phyloP scores from a whole-genome alignment of 2,888 invertebrate genomes.

The Zaprionus lineosus region DNA sequence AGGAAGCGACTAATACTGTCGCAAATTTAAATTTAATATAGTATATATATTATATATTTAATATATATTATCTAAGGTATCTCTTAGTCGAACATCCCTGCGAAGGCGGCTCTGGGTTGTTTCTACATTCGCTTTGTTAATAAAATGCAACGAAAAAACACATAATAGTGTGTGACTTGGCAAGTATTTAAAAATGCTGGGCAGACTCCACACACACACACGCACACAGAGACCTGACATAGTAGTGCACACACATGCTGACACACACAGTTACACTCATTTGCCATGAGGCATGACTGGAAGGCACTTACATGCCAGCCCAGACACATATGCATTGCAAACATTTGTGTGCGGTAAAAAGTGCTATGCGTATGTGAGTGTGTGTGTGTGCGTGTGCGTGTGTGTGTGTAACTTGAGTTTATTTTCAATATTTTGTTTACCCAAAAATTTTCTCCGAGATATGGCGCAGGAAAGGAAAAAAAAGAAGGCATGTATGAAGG shows the following conservation, averaged over 20 bases:
- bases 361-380: background rate
- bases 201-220: slow-evolving; percentile 11
- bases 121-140: slow-evolving; percentile 45
- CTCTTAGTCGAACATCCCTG: too few species aligned
- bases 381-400: background rate
- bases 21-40: too few species aligned
- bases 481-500: slow-evolving; percentile 28
- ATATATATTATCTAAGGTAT: too few species aligned
- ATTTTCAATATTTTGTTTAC: slow-evolving; percentile 72
- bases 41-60: too few species aligned
- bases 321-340: slow-evolving; percentile 51
- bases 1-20: too few species aligned
- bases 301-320: slow-evolving; percentile 51
- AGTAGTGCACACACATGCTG: too few species aligned
- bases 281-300: slow-evolving; percentile 10
- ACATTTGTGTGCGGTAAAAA: slow-evolving; percentile 3
- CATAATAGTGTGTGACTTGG: slow-evolving; percentile 66
- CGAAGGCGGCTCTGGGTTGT: too few species aligned
- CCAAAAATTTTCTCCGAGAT: slow-evolving; percentile 45
- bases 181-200: slow-evolving; percentile 69
- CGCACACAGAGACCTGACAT: too few species aligned
- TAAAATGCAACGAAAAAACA: slow-evolving; percentile 43
- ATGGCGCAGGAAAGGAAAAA: slow-evolving; percentile 21
- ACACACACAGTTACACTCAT: slow-evolving; percentile 7
- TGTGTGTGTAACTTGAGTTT: slow-evolving; percentile 48